These are phyloP conservation scores for Cryptocheilus praepositus DNA, from an alignment of 2,888 invertebrate genomes.

Conservation along the genomic window DNA sequence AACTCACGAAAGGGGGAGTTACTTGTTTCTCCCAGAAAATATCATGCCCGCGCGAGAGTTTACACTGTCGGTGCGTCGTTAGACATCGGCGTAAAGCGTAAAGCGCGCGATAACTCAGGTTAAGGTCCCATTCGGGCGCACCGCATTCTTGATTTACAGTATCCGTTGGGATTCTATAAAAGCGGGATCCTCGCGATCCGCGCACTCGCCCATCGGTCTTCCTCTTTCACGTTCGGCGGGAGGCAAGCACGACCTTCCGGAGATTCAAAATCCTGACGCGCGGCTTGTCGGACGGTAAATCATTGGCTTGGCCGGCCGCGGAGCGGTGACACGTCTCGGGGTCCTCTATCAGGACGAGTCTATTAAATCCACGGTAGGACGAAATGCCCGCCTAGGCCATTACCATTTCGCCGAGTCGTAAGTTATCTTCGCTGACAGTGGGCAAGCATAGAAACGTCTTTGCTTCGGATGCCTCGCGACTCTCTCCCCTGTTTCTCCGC, in stretches of 20 bases:
- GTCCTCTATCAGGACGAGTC: slow-evolving; percentile 64
- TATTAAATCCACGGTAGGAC: slow-evolving; percentile 64
- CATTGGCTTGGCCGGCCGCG: slow-evolving; percentile 42
- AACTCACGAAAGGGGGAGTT: no score
- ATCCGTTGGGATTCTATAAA: background rate
- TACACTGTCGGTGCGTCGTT: slow-evolving; percentile 23
- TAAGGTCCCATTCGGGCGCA: background rate
- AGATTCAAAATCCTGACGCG: slow-evolving; percentile 46
- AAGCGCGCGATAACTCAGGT: no score
- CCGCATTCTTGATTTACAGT: slow-evolving; percentile 4
- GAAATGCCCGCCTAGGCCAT: slow-evolving; percentile 57
- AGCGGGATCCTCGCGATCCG: background rate
- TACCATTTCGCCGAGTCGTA: slow-evolving; percentile 61
- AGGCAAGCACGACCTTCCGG: background rate
- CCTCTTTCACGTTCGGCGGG: background rate
- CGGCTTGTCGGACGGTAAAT: slow-evolving; percentile 49
- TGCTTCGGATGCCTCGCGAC: slow-evolving; percentile 40
- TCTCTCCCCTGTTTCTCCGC: slow-evolving; percentile 33
- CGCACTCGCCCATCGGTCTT: slow-evolving; percentile 2
- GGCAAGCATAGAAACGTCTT: slow-evolving; percentile 62
- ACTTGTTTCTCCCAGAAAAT: background rate
- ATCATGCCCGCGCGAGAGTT: background rate
- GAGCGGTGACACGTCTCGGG: slow-evolving; percentile 55
- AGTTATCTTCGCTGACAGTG: slow-evolving; percentile 64
- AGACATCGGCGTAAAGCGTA: slow-evolving; percentile 13